Percentiles rank a stretch among this genome's conserved stretches.
These are phyloP conservation scores for Cyanoderma ruficeps DNA, from an alignment of 2,113 vertebrate genomes.

Conservation along the genomic window DNA sequence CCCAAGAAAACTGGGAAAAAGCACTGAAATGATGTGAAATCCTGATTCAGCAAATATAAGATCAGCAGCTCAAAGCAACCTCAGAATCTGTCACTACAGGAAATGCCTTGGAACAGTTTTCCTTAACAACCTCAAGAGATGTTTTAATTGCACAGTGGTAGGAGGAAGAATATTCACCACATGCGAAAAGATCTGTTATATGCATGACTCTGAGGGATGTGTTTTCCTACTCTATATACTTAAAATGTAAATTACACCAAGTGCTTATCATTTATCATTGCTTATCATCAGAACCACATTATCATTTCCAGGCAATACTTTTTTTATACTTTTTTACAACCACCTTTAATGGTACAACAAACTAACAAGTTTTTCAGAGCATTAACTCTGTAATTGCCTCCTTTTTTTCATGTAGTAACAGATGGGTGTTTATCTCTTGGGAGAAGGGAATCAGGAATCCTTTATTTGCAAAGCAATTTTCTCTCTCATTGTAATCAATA, in stretches of 20 bases:
- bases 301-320: neutral
- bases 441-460: neutral
- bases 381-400: slow-evolving; percentile 25
- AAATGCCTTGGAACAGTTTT: neutral
- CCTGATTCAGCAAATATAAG: neutral
- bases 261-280: neutral
- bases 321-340: neutral
- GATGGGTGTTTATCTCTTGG: neutral
- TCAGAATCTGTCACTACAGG: neutral
- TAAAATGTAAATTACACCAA: neutral
- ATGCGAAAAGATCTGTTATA: neutral
- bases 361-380: slow-evolving; percentile 30
- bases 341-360: neutral
- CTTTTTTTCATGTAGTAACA: neutral
- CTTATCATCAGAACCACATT: neutral
- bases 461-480: slow-evolving; percentile 16
- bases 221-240: neutral
- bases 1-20: neutral
- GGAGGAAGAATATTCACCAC: neutral
- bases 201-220: neutral
- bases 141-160: neutral
- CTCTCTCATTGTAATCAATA: neutral
- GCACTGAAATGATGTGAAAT: neutral
- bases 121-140: neutral
- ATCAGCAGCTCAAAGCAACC: neutral